Conservation (phyloP, 2,113 vertebrate genomes). For the Anarhynchus alexandrinus region DNA sequence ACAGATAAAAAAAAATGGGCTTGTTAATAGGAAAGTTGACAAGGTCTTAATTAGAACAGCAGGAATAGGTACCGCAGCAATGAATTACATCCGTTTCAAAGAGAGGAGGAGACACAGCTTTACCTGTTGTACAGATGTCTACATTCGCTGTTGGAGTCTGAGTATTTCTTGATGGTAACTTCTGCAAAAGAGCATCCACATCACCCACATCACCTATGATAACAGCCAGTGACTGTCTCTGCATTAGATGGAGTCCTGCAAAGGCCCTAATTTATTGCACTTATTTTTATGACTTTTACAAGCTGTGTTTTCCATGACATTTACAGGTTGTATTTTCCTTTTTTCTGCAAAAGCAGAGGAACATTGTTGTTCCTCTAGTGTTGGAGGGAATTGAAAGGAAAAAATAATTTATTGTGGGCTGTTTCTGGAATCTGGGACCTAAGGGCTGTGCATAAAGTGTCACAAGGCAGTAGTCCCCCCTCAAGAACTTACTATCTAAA, state of each 20-base stretch:
- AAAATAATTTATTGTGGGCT: neutral
- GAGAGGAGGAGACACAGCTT: neutral
- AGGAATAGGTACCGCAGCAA: neutral
- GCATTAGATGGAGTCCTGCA: neutral
- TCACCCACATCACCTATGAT: neutral
- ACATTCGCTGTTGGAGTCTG: neutral
- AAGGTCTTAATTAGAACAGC: neutral
- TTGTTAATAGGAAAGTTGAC: neutral
- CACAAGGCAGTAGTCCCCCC: neutral
- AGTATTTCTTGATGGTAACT: neutral
- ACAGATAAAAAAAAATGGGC: neutral
- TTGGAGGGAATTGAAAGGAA: neutral
- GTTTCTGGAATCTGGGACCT: neutral
- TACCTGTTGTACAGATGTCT: neutral
- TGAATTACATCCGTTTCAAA: neutral
- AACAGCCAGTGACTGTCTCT: neutral
- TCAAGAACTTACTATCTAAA: neutral
- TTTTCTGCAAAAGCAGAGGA: neutral
- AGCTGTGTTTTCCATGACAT: neutral
- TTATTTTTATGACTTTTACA: neutral
- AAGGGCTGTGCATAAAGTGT: neutral
- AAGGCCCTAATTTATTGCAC: neutral
- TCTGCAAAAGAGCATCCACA: neutral
- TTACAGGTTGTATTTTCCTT: neutral
- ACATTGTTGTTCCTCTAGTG: neutral